Conservation (phyloP, 2,888 invertebrate species). For the Aleiodes leptofemur region DNA sequence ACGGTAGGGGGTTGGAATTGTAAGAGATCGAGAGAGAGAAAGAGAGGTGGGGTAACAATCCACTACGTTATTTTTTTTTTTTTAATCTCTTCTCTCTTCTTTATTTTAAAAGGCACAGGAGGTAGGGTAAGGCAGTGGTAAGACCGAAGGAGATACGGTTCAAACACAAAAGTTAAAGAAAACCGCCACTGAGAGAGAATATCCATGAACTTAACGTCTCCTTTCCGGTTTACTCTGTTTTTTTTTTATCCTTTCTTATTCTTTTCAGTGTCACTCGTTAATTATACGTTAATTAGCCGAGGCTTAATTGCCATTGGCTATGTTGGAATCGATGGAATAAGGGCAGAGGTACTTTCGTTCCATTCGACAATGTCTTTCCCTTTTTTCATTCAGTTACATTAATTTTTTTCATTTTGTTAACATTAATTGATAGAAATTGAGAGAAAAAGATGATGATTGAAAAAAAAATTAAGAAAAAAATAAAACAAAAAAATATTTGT, state of each 20-base stretch:
- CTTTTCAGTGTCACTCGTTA: constrained; percentile 71
- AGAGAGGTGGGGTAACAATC: constrained; percentile 29
- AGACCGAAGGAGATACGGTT: constrained; percentile 43
- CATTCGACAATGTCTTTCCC: constrained; percentile 17
- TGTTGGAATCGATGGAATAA: constrained; percentile 37
- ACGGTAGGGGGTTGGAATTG: constrained; percentile 52
- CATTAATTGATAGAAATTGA: too few species aligned
- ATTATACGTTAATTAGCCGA: constrained; percentile 74
- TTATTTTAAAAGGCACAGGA: constrained; percentile 49
- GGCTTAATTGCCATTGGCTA: constrained; percentile 67
- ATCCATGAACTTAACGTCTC: constrained; percentile 62
- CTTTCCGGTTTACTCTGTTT: constrained; percentile 58
- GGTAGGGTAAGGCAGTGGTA: constrained; percentile 48
- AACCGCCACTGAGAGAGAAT: constrained; percentile 54
- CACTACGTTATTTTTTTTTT: constrained; percentile 12
- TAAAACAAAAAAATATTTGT: too few species aligned
- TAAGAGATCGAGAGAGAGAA: constrained; percentile 35
- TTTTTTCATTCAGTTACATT: too few species aligned
- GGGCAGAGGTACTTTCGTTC: constrained; percentile 35
- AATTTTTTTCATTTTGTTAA: too few species aligned
- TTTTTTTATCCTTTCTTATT: neutral
- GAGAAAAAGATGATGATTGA: too few species aligned
- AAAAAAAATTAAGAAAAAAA: too few species aligned
- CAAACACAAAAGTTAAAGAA: constrained; percentile 61
- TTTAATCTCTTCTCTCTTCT: constrained; percentile 1